Base-by-base conservation (phyloP, 2,888 invertebrate species). In the Leptinotarsa juncta region DNA sequence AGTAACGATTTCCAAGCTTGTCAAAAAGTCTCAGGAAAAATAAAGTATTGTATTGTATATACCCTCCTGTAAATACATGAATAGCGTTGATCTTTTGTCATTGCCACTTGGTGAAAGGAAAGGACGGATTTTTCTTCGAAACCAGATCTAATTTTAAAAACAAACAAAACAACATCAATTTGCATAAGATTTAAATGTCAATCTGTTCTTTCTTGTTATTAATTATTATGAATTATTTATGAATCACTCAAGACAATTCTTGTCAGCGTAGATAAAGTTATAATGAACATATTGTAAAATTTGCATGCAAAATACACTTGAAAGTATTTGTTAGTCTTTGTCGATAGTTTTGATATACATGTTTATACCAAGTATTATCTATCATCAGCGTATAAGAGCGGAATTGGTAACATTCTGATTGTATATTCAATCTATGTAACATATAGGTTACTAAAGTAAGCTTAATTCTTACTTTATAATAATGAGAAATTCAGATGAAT, bases 171-270 rank as follows among this genome's bases (percentile, higher is more conserved):
- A 74, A 66, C 62, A 65, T n/a, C 65, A 57, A 71, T 75, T 71
- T 75, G 65, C 75, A 74, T 77, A 70, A 23, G 53, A 70, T 70
- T 77, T 71, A 73, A 71, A 73, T 71, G 66, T 71, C 72, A 73
- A 73, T 74, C 51, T 62, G 53, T 65, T 70, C 72, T 77, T 77
- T 74, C 77, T 73, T 65, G 77, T 77, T 57, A 68, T 75, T 65
- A 72, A 68, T 76, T 71, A 66, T 55, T 42, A 3, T 10, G 10
- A 42, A 42, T 65, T 15, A 57, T 57, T 57, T 57, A 57, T 57
- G 23, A 26, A 23, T 42, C 42, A 42, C 51, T 23, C 23, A 14
- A 4, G 51, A 51, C 23, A 57, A 57, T 20, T 57, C 15, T 20
- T 23, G 57, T 57, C 23, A 18, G 57, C 57, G 23, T 23, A 57